A percentile compares a stretch with the other conserved stretches of the same genome.
phyloP scores from a whole-genome alignment of 2,888 invertebrate species.

The Prosopocoilus inquinatus region DNA sequence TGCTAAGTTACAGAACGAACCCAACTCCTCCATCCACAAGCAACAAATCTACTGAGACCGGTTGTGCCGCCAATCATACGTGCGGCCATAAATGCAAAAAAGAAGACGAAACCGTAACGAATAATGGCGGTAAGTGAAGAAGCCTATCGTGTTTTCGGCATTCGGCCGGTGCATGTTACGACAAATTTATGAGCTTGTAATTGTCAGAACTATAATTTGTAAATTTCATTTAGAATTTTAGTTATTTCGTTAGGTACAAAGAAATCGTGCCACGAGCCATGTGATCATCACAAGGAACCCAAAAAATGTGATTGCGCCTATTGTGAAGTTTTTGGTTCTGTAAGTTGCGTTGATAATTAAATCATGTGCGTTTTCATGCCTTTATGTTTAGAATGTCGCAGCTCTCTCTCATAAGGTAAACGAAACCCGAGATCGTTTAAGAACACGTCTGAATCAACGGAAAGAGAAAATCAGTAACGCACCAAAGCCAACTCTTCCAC shows the following conservation, averaged over 20 bases:
- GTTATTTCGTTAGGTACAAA: background rate
- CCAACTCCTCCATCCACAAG: constrained; percentile 4
- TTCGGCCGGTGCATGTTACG: too few relatives aligned
- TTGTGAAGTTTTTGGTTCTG: constrained; percentile 46
- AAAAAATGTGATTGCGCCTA: constrained; percentile 48
- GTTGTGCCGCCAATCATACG: constrained; percentile 20
- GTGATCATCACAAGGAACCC: constrained; percentile 40
- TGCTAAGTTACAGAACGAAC: background rate
- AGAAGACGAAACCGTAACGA: constrained; percentile 19
- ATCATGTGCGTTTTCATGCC: background rate
- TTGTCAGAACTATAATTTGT: too few relatives aligned
- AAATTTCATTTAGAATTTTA: background rate
- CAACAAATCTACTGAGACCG: constrained; percentile 14
- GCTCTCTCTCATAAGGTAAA: constrained; percentile 38
- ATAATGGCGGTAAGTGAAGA: constrained; percentile 6
- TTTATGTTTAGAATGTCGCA: constrained; percentile 27
- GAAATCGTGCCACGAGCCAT: background rate
- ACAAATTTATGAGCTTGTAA: too few relatives aligned
- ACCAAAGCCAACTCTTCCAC: background rate
- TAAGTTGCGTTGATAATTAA: constrained; percentile 26
- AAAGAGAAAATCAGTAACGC: constrained; percentile 23
- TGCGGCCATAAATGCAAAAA: constrained; percentile 29
- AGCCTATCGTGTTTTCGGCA: too few relatives aligned
- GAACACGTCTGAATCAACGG: constrained; percentile 44
- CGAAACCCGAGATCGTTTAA: constrained; percentile 45